Base-by-base conservation (phyloP, 2,888 invertebrate genomes). In the Mechanitis messenoides region DNA sequence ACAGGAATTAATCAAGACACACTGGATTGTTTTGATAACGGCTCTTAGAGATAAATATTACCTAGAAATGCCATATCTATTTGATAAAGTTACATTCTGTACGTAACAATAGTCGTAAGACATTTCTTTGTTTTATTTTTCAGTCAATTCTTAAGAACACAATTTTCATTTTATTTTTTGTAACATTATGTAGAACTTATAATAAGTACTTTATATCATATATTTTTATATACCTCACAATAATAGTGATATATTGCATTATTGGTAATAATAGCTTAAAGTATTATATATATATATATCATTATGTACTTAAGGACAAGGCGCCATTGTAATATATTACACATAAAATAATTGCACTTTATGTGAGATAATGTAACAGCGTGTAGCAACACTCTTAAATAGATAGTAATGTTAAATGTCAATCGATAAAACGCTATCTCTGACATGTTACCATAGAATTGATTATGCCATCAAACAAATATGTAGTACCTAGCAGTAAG, bases 401-500 rank as follows among this genome's bases (percentile, higher is more conserved):
- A 69, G 84, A 83, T 84, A 84, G 72, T 60, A 45, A 69, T 72
- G 84, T 81, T 81, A 83, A 79, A 77, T 77, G 84, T 78, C 80
- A 75, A 71, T 70, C 71, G 72, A 70, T 71, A 70, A 65, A 61
- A 38, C 45, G 35, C 54, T 68, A 64, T 61, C 65, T 56, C 54
- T 62, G 62, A 60, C 59, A 57, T 57, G 63, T 65, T 63, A 63
- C 60, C 63, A 62, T 62, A 55, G 60, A 56, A 67, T 65, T 62
- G 50, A 47, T 57, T 55, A 50, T 11, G 42, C 42, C 42, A 1
- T 42, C 9, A 42, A 42, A 1, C 42, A 9, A 42, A 35, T 35
- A 3, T 42, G 9, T 11, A 11, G 42, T 42, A 9, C 42, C 6
- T 42, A 42, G 9, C 9, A 42, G 1, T 11, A 3, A 42, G 11